Conservation (phyloP, 2,113 vertebrate genomes). For the Zosterops hypoxanthus region DNA sequence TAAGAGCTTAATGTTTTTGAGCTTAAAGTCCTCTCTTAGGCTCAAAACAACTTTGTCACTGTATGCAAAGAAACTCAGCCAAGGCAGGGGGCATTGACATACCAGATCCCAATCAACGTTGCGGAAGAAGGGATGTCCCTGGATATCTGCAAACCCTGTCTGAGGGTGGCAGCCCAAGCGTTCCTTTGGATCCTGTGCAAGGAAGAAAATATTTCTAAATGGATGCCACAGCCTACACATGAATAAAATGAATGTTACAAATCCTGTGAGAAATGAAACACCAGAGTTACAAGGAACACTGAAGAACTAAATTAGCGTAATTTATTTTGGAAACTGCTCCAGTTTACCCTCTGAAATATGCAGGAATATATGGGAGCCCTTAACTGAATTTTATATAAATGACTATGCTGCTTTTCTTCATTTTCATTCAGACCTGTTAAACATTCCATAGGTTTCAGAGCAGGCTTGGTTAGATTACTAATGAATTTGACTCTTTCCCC, state of each 20-base stretch:
- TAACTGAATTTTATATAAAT: neutral
- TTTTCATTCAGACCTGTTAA: neutral
- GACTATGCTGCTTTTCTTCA: neutral
- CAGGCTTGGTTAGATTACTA: neutral
- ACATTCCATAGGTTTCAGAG: neutral
- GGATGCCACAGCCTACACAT: neutral
- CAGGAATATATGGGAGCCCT: neutral
- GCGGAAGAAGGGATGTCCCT: conserved; percentile 94
- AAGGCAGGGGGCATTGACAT: conserved; percentile 56
- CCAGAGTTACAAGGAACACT: neutral
- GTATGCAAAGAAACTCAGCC: neutral
- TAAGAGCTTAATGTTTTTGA: neutral
- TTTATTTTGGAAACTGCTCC: neutral
- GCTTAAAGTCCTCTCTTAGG: neutral
- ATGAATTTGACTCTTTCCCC: neutral
- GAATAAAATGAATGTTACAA: neutral
- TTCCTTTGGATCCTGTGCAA: conserved; percentile 91
- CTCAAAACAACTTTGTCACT: neutral
- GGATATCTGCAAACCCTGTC: conserved; percentile 98
- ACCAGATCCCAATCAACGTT: conserved; percentile 99
- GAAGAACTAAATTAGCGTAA: neutral
- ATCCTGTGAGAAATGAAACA: neutral
- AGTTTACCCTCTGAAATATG: neutral
- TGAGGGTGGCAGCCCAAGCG: conserved; percentile 97
- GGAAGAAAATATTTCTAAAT: neutral